Evolutionary conservation across 1,140 invertebrate genomes (phyloP), one percentile per base, ranked within the genome.

Genomic region (Coelopa frigida): DNA sequence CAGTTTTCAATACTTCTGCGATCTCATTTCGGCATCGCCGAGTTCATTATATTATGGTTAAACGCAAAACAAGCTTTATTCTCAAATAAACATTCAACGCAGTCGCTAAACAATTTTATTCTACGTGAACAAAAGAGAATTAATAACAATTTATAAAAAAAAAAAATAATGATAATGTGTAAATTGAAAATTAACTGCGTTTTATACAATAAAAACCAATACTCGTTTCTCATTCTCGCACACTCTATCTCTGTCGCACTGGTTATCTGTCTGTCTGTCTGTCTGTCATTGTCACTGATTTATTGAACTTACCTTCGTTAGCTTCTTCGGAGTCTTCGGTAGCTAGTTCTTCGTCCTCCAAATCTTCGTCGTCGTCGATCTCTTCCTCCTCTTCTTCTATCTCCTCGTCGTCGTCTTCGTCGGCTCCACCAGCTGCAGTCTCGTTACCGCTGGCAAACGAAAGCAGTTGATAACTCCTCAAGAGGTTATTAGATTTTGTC

Each of bases 291-390:
- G n/a, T n/a, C n/a, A n/a, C n/a, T n/a, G n/a, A n/a, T n/a, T n/a
- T n/a, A n/a, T n/a, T n/a, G n/a, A n/a, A 49, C 47, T 49, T 43
- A 49, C 47, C 47, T 44, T 43, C 33, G 26, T 32, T 32, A 32
- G 35, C 36, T 36, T 31, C 33, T n/a, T 44, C 47, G 17, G 42
- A 49, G 32, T 44, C 47, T 18, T 44, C 23, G 38, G 38, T 49
- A 27, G 35, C 61, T 44, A 65, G 52, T 54, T 65, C 62, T 50
- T 55, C 60, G 40, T 65, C 62, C 23, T 43, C 49, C n/a, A 27
- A 57, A 32, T 57, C 61, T 33, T 62, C 61, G 24, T 62, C 59
- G 36, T 58, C 54, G 29, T 54, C 55, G 10, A 49, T 51, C 29
- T 63, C 59, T 18, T 51, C 52, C 37, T 49, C 51, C 10, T 52